phyloP scores from a whole-genome alignment of 2,888 invertebrate genomes.

The Monochamus alternatus region DNA sequence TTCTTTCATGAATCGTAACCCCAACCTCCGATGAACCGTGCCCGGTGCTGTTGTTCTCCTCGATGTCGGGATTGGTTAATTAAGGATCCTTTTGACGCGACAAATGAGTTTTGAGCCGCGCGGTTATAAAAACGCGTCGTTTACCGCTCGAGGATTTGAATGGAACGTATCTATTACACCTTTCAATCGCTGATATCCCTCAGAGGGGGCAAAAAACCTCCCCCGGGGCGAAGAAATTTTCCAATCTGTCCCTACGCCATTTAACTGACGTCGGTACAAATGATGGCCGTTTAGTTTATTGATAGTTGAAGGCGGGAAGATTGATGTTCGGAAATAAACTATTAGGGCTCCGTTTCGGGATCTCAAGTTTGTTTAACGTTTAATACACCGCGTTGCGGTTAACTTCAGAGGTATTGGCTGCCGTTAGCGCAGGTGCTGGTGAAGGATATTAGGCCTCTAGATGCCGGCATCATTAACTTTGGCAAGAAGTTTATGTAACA shows the following conservation, averaged over 20 bases:
- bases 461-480: background rate
- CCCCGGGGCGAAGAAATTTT: conserved; percentile 11
- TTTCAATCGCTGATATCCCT: background rate
- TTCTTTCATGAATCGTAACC: background rate
- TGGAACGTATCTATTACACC: background rate
- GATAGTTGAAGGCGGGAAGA: conserved; percentile 39
- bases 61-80: background rate
- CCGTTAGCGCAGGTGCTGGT: conserved; percentile 12
- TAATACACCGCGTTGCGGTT: conserved; percentile 10
- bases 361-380: conserved; percentile 15
- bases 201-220: background rate
- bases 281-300: conserved; percentile 34
- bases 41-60: background rate
- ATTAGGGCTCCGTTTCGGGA: conserved; percentile 3
- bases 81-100: background rate
- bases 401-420: background rate
- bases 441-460: background rate
- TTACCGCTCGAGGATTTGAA: background rate
- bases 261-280: conserved; percentile 26
- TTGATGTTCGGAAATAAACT: conserved; percentile 15
- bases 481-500: background rate
- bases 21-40: background rate
- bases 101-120: background rate
- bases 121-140: background rate
- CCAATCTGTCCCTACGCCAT: conserved; percentile 17